Base-by-base conservation (phyloP, 2,797 vertebrate species). In the Orientallactaga sibirica region DNA sequence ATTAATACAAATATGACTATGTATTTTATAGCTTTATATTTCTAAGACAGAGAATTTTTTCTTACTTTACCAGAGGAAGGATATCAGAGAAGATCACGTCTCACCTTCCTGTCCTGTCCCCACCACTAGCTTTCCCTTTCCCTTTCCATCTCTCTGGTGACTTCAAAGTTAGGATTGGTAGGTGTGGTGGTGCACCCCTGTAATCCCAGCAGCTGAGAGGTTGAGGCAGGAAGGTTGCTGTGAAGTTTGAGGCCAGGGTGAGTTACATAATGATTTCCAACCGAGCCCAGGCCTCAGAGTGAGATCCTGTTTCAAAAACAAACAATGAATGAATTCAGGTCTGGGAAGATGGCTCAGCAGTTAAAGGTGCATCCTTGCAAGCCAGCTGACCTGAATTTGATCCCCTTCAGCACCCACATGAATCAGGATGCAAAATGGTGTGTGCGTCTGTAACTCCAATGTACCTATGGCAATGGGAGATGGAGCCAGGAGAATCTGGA, bases 11-110 rank as follows among this genome's bases (percentile, higher is more conserved):
- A 67, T 52, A 3, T 29, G 58, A 20, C n/a, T 84, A 67, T 75
- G 41, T 70, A 88, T 70, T 93, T 81, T 52, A 77, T 43, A 81
- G 37, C n/a, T 78, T 86, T 88, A 16, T 70, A 55, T 52, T 88
- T 73, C 22, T 41, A 25, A 91, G 55, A 61, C 55, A 66, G 55
- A 48, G 68, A 73, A 86, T 76, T 86, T 79, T 37, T 92, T 73
- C 70, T 82, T 29, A 16, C 29, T 83, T 92, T 78, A 77, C 27
- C 37, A 71, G 84, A 87, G 80, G 68, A 86, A 66, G 14, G 29
- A 24, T 62, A n/a, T 80, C 27, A 43, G 78, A 64, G 80, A 86
- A 48, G 78, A 84, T 20, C 16, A 37, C 6, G 12, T 19, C 55
- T 52, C 27, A 0, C 29, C 37, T 37, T 85, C 43, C 43, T 7